Percentiles rank a stretch among this genome's conserved stretches.
phyloP scores from a whole-genome alignment of 92 coral and sea anemone genomes.

The Parazoanthus atlanticus region DNA sequence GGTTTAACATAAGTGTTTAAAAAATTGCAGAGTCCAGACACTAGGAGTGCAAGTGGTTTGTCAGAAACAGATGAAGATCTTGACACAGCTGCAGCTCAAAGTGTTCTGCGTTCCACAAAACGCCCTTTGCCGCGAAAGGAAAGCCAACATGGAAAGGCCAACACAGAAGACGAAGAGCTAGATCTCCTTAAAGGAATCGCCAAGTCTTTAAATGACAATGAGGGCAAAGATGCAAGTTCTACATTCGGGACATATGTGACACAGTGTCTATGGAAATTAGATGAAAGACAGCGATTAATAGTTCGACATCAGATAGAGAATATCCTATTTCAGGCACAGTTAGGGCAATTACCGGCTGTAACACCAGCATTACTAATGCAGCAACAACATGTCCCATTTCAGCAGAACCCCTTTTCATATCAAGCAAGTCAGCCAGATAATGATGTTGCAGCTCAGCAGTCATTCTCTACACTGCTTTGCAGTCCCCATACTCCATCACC shows the following conservation, averaged over 20 bases:
- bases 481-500: conserved; percentile 22
- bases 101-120: too few relatives aligned
- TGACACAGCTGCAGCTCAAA: too few relatives aligned
- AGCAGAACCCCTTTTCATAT: conserved; percentile 6
- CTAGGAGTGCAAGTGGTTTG: background rate
- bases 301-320: conserved; percentile 25
- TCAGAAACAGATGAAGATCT: too few relatives aligned
- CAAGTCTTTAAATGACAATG: too few relatives aligned
- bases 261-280: conserved; percentile 15
- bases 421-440: conserved; percentile 29
- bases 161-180: too few relatives aligned
- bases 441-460: conserved; percentile 32
- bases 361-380: conserved; percentile 13
- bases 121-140: too few relatives aligned
- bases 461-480: conserved; percentile 14
- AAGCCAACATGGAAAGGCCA: too few relatives aligned
- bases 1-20: too few relatives aligned
- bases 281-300: conserved; percentile 20
- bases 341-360: conserved; percentile 15
- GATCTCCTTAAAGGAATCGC: too few relatives aligned
- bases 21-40: too few relatives aligned
- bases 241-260: conserved; percentile 26
- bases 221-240: too few relatives aligned
- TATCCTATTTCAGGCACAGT: conserved; percentile 12
- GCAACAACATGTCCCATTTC: conserved; percentile 25